Conservation (phyloP, 2,113 vertebrate genomes). For the Bufo gargarizans region DNA sequence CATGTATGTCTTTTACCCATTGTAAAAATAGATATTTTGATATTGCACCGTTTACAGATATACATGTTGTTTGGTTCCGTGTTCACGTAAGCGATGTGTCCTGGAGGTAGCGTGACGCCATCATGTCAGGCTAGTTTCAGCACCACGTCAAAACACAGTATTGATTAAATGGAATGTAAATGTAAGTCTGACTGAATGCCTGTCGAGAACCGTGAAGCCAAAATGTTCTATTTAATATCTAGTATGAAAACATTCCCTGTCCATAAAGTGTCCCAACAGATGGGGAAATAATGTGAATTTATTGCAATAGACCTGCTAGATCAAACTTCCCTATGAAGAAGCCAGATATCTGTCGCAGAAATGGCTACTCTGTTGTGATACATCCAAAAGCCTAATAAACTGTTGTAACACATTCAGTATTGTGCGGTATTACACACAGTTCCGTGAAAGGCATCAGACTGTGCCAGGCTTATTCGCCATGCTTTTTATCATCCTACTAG, state of each 20-base stretch:
- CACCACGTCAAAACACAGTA: not conserved
- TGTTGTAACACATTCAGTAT: slow-evolving; percentile 31
- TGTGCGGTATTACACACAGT: slow-evolving; percentile 36
- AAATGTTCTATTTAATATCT: slow-evolving; percentile 49
- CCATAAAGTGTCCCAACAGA: slow-evolving; percentile 6
- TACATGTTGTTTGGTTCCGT: slow-evolving; percentile 66
- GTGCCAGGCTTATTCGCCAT: slow-evolving; percentile 49
- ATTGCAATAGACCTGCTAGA: slow-evolving; percentile 7
- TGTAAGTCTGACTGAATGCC: slow-evolving; percentile 35
- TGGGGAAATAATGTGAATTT: not conserved
- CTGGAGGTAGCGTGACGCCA: not conserved
- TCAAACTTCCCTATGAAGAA: not conserved
- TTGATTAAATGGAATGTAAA: slow-evolving; percentile 38
- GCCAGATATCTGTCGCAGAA: not conserved
- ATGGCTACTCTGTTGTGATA: not conserved
- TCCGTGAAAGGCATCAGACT: slow-evolving; percentile 25
- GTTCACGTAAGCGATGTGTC: not conserved
- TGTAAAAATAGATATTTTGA: slow-evolving; percentile 69
- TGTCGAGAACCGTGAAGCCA: slow-evolving; percentile 55
- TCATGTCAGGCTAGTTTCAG: not conserved
- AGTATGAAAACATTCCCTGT: slow-evolving; percentile 18
- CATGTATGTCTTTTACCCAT: slow-evolving; percentile 69
- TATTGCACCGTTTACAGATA: slow-evolving; percentile 74
- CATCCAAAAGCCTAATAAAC: not conserved
- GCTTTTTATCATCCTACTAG: slow-evolving; percentile 53